These are phyloP conservation scores for Zootoca vivipara DNA, from an alignment of 2,113 vertebrate genomes.

Conservation along the genomic window DNA sequence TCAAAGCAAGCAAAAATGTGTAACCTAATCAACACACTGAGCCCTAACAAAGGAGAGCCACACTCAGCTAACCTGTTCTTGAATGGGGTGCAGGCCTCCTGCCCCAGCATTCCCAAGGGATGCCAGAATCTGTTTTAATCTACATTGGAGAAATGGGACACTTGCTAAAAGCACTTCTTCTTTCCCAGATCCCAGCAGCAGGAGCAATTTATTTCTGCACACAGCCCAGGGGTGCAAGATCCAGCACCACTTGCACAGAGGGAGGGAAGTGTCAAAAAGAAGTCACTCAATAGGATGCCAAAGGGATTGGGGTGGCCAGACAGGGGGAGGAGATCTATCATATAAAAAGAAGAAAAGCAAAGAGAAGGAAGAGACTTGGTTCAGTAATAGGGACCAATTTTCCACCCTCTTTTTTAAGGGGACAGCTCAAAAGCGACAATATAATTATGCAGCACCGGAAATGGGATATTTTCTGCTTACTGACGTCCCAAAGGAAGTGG, in stretches of 20 bases:
- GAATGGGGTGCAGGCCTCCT: slow-evolving; percentile 37
- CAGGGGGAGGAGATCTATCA: fast-evolving
- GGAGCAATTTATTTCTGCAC: slow-evolving; percentile 45
- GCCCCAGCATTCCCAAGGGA: slow-evolving; percentile 32
- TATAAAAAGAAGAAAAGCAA: not conserved
- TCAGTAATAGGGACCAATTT: not conserved
- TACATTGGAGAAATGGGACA: slow-evolving; percentile 52
- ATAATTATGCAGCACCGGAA: slow-evolving; percentile 12
- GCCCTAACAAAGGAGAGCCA: slow-evolving; percentile 35
- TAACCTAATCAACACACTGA: slow-evolving; percentile 51
- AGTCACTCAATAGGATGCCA: not conserved
- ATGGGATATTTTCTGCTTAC: not conserved
- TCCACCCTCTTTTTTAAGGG: slow-evolving; percentile 12
- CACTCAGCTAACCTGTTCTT: slow-evolving; percentile 33
- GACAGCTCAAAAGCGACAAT: slow-evolving; percentile 4
- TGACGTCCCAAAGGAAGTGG: slow-evolving; percentile 6
- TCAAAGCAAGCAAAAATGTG: slow-evolving; percentile 62
- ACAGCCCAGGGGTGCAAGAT: not conserved
- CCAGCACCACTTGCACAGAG: not conserved
- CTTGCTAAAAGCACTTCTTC: slow-evolving; percentile 51
- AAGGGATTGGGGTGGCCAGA: not conserved
- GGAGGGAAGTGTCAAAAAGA: not conserved
- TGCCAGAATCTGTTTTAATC: slow-evolving; percentile 34
- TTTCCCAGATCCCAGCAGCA: slow-evolving; percentile 3
- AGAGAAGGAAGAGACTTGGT: not conserved